Base-by-base conservation (phyloP, 2,888 invertebrate genomes). In the Melinaea marsaeus region DNA sequence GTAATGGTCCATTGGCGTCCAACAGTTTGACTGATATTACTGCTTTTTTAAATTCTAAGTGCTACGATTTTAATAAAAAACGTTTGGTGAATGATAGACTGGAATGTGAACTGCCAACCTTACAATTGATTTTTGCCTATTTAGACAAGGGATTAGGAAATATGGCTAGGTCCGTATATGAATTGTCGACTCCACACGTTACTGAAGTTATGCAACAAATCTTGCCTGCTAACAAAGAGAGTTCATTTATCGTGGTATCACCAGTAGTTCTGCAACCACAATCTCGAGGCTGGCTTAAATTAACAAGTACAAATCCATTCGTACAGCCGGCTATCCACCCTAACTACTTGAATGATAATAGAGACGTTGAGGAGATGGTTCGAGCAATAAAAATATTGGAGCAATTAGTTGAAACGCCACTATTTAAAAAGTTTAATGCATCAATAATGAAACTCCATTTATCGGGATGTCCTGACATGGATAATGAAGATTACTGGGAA, bases 21-120 rank as follows among this genome's bases (percentile, higher is more conserved):
- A 78, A 75, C 57, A 79, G 85, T 0, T 72, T 87, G 47, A 78
- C 80, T 0, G 84, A 85, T 60, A 63, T 81, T 9, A 75, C 71
- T 11, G 67, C 75, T 0, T 82, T 87, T 55, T 51, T 74, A 0
- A 86, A 87, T 68, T 77, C 80, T 0, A 58, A 69, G 7, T 87
- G 87, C 62, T 87, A 84, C 64, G 75, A 84, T 62, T 75, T 71
- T 13, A 55, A 68, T 0, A 63, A 55, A 0, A 71, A 73, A 2
- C 70, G 57, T n/a, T 69, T 85, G 11, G 32, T 65, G 1, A 73
- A 75, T 56, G 66, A 75, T 33, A 69, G 72, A 2, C 54, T 71
- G 0, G 75, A 78, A 7, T 86, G 86, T 65, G 74, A 79, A 33
- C 33, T 81, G 22, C 85, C 87, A 0, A 76, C 75, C 2, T 32